Evolutionary conservation across 2,888 invertebrate genomes (phyloP).

Genomic region (Hyposoter dolosus): DNA sequence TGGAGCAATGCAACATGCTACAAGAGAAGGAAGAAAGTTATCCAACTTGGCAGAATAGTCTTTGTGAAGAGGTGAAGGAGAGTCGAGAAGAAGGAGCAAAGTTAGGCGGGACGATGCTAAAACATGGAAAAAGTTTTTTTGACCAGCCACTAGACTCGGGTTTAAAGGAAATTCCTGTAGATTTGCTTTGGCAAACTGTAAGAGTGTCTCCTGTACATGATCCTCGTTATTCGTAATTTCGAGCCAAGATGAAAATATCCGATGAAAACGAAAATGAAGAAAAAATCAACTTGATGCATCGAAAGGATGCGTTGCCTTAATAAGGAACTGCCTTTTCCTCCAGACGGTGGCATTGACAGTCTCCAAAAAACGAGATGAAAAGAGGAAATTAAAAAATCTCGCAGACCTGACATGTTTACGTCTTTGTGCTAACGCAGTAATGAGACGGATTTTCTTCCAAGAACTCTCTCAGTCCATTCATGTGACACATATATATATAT

Average conservation of each 20-base stretch:
- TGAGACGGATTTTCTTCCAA: constrained; percentile 10
- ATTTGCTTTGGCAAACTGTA: background rate
- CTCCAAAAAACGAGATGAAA: background rate
- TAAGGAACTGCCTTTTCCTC: background rate
- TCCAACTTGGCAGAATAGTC: constrained; percentile 61
- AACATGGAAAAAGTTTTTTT: constrained; percentile 25
- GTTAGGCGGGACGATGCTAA: constrained; percentile 29
- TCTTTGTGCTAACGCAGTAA: constrained; percentile 24
- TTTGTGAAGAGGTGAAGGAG: constrained; percentile 17
- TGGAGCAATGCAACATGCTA: constrained; percentile 23
- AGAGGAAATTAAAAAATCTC: constrained; percentile 17
- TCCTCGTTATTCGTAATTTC: background rate
- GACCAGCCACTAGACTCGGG: constrained; percentile 12
- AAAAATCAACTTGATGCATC: constrained; percentile 12
- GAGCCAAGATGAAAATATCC: background rate
- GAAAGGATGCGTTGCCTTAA: constrained; percentile 28
- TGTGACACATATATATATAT: no score
- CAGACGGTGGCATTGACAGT: background rate
- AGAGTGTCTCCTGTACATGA: background rate
- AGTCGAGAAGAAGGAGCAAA: constrained; percentile 5
- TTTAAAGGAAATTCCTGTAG: background rate
- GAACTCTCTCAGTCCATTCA: constrained; percentile 6
- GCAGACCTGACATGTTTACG: constrained; percentile 12
- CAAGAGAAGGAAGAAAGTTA: constrained; percentile 61
- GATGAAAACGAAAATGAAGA: background rate